phyloP scores from a whole-genome alignment of 2,797 vertebrate genomes.

The Carduelis carduelis region DNA sequence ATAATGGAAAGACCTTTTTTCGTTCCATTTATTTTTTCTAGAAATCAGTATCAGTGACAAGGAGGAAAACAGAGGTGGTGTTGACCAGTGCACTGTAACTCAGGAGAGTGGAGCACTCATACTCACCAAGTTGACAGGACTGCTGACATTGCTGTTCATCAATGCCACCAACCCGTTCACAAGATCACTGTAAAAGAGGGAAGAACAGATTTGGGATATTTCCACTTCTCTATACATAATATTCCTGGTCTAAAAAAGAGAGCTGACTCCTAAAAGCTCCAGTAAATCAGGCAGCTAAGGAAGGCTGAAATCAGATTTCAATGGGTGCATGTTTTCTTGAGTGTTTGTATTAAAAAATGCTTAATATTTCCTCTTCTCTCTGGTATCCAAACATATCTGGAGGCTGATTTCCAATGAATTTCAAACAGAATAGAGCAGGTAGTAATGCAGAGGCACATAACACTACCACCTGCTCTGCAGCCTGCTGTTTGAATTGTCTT shows the following conservation, averaged over 20 bases:
- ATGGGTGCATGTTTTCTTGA: background rate
- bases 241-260: background rate
- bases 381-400: background rate
- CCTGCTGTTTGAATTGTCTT: background rate
- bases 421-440: background rate
- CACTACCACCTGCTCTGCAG: background rate
- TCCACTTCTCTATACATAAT: background rate
- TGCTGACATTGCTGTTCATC: slow-evolving; percentile 99
- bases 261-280: background rate
- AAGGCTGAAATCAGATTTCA: background rate
- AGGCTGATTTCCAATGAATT: background rate
- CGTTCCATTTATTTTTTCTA: background rate
- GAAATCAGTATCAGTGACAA: background rate
- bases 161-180: slow-evolving; percentile 94
- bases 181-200: slow-evolving; percentile 83
- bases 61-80: background rate
- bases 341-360: background rate
- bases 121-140: slow-evolving; percentile 97
- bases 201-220: background rate
- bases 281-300: background rate
- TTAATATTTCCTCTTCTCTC: background rate
- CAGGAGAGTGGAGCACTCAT: background rate
- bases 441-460: background rate
- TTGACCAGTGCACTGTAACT: background rate
- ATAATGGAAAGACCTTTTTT: background rate